A percentile compares a stretch with the other conserved stretches of the same genome.
phyloP scores from a whole-genome alignment of 2,888 invertebrate genomes.

The Pyrrhia umbra region DNA sequence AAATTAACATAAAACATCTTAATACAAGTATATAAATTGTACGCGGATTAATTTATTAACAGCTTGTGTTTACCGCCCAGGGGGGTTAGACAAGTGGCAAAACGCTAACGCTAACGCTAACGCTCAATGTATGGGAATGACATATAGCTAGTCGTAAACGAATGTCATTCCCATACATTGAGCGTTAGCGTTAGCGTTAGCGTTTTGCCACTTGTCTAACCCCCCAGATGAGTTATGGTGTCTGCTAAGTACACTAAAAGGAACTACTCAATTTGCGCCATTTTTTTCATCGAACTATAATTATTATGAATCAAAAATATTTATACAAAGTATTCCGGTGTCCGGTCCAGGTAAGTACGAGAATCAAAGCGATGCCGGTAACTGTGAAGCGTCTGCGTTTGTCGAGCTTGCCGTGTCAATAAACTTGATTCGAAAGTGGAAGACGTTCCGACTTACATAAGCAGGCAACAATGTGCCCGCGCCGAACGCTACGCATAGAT shows the following conservation, averaged over 20 bases:
- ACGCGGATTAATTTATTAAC: constrained; percentile 79
- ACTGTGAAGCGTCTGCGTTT: constrained; percentile 87
- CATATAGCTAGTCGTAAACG: no score
- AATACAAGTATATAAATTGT: constrained; percentile 81
- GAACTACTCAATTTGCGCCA: constrained; percentile 30
- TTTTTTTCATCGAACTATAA: constrained; percentile 31
- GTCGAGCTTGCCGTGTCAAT: constrained; percentile 90
- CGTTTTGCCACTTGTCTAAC: no score
- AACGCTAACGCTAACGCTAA: no score
- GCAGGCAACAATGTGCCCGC: constrained; percentile 86
- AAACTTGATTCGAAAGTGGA: constrained; percentile 91
- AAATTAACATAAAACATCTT: constrained; percentile 86
- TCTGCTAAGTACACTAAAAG: constrained; percentile 49
- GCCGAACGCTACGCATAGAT: constrained; percentile 70
- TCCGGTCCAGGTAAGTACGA: constrained; percentile 54
- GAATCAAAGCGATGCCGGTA: constrained; percentile 86
- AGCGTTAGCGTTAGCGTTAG: no score
- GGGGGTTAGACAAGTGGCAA: no score
- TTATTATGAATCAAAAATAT: constrained; percentile 48
- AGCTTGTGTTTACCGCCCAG: constrained; percentile 72
- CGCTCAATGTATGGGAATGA: no score
- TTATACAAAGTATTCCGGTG: constrained; percentile 56
- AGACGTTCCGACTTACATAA: constrained; percentile 90
- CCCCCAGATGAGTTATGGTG: constrained; percentile 72
- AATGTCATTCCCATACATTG: no score